These are phyloP conservation scores for Petrocephalus sullivani DNA, from an alignment of 2,797 vertebrate species.

Conservation along the genomic window DNA sequence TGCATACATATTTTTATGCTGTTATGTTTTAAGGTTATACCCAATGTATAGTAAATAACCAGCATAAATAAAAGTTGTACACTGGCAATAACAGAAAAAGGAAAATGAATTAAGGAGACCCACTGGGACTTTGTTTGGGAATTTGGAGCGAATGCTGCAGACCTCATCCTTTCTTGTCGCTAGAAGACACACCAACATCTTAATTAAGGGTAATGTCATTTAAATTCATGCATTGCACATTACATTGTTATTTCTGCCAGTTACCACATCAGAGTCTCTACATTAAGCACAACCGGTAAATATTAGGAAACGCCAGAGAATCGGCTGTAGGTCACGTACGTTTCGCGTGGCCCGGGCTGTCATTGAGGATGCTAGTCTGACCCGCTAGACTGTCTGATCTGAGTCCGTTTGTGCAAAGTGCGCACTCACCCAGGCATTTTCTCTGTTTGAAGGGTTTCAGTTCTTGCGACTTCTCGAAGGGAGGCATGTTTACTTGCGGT, in stretches of 20 bases:
- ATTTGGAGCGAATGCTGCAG: slow-evolving; percentile 66
- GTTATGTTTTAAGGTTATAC: not conserved
- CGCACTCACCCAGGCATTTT: slow-evolving; percentile 64
- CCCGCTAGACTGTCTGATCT: no score
- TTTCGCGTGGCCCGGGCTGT: not conserved
- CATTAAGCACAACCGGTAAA: not conserved
- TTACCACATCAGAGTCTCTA: not conserved
- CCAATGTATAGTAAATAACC: not conserved
- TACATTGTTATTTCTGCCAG: not conserved
- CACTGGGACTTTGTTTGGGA: slow-evolving; percentile 74
- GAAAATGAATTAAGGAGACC: slow-evolving; percentile 31
- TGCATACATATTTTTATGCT: not conserved
- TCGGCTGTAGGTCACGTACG: not conserved
- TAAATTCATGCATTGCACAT: not conserved
- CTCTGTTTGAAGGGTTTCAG: slow-evolving; percentile 70
- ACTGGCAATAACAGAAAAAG: not conserved
- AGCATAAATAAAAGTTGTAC: not conserved
- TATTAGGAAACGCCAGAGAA: no score
- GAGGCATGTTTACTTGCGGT: slow-evolving; percentile 57
- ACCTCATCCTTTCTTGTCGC: slow-evolving; percentile 73
- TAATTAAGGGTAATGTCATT: not conserved
- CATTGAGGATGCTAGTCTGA: not conserved
- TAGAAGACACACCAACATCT: slow-evolving; percentile 33
- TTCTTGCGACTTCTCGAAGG: slow-evolving; percentile 71
- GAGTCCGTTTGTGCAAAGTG: not conserved